phyloP scores from a whole-genome alignment of 2,888 invertebrate species.

The Pseudanteris insignis region DNA sequence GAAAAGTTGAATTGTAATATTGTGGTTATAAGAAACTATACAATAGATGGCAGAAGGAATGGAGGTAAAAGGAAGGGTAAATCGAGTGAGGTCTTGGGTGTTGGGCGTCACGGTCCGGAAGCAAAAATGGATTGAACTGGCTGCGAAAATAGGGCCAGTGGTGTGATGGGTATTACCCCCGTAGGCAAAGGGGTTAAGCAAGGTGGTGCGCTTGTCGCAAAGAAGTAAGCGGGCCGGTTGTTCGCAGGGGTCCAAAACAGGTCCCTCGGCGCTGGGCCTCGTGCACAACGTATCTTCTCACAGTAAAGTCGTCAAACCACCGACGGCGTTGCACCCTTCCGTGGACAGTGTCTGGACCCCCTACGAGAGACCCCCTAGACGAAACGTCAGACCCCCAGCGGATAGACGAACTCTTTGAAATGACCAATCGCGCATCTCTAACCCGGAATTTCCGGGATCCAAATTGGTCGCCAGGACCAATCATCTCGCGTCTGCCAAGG shows the following conservation, averaged over 20 bases:
- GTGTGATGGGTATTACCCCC: constrained; percentile 15
- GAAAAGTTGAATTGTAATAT: too few species aligned
- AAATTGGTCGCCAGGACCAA: constrained; percentile 45
- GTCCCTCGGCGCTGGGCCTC: constrained; percentile 37
- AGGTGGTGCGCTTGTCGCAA: constrained; percentile 22
- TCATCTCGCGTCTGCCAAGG: constrained; percentile 21
- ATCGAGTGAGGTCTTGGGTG: too few species aligned
- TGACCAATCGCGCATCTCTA: constrained; percentile 28
- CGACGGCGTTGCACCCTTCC: constrained; percentile 35
- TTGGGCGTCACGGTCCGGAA: constrained; percentile 26
- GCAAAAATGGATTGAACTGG: constrained; percentile 24
- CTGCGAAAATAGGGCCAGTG: constrained; percentile 15
- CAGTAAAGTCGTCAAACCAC: constrained; percentile 54
- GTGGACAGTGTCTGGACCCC: constrained; percentile 37
- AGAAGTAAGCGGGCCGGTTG: constrained; percentile 28
- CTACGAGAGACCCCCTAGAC: constrained; percentile 23
- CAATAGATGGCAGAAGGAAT: too few species aligned
- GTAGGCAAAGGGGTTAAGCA: constrained; percentile 33
- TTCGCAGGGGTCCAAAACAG: constrained; percentile 48
- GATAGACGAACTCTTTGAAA: constrained; percentile 29
- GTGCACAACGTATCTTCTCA: constrained; percentile 65
- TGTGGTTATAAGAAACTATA: too few species aligned
- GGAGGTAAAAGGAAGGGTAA: too few species aligned
- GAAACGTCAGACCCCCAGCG: constrained; percentile 49
- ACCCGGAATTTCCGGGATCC: constrained; percentile 52